phyloP scores from a whole-genome alignment of 2,113 vertebrate species.

The Nanorana parkeri region DNA sequence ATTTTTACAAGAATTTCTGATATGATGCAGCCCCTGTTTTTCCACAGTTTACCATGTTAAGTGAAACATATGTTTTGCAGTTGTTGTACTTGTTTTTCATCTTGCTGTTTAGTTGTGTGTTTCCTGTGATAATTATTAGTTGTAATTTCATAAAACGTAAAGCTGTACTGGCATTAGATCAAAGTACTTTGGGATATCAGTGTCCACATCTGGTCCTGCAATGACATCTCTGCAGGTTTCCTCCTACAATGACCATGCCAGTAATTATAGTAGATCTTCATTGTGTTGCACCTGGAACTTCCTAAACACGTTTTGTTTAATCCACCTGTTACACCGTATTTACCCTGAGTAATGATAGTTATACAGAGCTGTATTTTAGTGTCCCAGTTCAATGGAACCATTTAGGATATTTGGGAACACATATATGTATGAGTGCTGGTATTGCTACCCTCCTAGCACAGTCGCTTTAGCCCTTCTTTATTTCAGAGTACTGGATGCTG shows the following conservation, averaged over 20 bases:
- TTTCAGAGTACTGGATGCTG: no score
- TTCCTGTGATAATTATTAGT: conserved; percentile 16
- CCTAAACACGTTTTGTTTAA: not conserved
- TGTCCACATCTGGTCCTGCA: not conserved
- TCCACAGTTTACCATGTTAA: not conserved
- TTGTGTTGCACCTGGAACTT: conserved; percentile 16
- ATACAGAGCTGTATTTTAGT: no score
- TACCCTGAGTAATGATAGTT: not conserved
- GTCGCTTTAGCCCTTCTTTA: no score
- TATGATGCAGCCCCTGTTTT: not conserved
- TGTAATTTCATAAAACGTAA: not conserved
- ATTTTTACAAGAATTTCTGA: no score
- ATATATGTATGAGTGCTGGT: no score
- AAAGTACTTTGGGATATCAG: not conserved
- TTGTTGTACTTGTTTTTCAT: not conserved
- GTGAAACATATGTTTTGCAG: not conserved
- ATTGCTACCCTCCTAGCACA: no score
- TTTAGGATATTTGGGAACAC: no score
- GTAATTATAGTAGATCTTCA: conserved; percentile 1
- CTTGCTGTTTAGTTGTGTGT: not conserved
- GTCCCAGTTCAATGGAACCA: no score
- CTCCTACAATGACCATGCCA: conserved; percentile 3
- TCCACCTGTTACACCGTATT: not conserved
- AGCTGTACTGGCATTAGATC: not conserved
- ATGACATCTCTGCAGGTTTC: conserved; percentile 19